A percentile compares a stretch with the other conserved stretches of the same genome.
Evolutionary conservation across 2,888 invertebrate genomes (phyloP).

Genomic region (Drosophila monieri): DNA sequence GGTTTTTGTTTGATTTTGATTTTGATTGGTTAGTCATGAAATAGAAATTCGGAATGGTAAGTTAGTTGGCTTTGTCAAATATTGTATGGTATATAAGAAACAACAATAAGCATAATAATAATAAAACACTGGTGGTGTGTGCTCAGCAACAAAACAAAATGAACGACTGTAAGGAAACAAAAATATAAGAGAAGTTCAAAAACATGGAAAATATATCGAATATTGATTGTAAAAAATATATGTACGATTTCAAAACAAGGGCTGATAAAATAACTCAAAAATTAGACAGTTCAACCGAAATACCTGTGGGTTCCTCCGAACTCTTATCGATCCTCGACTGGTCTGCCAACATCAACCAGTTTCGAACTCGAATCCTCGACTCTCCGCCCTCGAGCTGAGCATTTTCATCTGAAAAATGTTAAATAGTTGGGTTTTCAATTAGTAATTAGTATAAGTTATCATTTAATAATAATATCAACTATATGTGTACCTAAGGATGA

Average conservation of each 20-base stretch:
- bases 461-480: background rate
- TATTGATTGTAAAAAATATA: background rate
- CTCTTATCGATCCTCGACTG: conserved; percentile 80
- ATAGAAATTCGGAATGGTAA: conserved; percentile 42
- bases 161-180: conserved; percentile 67
- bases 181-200: conserved; percentile 33
- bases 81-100: conserved; percentile 14
- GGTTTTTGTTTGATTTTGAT: conserved; percentile 44
- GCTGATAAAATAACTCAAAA: conserved; percentile 3
- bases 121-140: conserved; percentile 28
- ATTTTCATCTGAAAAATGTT: conserved; percentile 60
- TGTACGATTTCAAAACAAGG: background rate
- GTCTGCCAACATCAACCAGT: conserved; percentile 84
- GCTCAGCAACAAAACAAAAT: conserved; percentile 57
- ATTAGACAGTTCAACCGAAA: conserved; percentile 26
- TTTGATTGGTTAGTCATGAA: conserved; percentile 54
- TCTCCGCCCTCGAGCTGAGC: conserved; percentile 63
- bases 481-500: conserved; percentile 52
- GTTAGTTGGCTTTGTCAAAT: conserved; percentile 15
- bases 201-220: background rate
- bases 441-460: background rate
- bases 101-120: conserved; percentile 6
- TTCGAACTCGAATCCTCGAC: conserved; percentile 83
- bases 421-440: background rate
- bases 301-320: conserved; percentile 68